Conservation (phyloP, 2,113 vertebrate species). For the Lagopus leucura region DNA sequence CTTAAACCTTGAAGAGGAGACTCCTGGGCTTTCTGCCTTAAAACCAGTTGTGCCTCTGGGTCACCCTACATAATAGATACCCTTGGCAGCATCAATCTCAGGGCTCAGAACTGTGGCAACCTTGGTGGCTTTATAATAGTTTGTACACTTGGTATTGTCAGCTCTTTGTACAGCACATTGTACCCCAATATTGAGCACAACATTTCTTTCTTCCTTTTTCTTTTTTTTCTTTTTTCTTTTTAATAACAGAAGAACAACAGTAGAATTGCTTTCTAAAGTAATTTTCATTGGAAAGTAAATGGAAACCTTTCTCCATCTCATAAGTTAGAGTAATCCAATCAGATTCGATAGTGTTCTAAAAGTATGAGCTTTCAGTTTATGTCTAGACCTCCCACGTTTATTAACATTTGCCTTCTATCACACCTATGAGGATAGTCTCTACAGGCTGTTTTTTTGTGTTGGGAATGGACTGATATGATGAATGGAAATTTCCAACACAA, state of each 20-base stretch:
- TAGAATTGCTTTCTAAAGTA: background rate
- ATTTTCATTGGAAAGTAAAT: background rate
- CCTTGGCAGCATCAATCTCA: background rate
- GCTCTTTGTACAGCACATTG: background rate
- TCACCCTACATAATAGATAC: accelerated
- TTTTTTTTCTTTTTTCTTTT: background rate
- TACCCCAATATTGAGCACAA: background rate
- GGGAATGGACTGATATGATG: background rate
- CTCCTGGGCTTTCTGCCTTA: background rate
- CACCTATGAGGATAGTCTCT: background rate
- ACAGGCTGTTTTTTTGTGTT: background rate
- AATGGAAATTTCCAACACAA: background rate
- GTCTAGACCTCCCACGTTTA: constrained; percentile 16
- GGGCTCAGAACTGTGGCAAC: background rate
- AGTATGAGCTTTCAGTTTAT: background rate
- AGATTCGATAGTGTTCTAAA: background rate
- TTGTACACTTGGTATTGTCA: background rate
- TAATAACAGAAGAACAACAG: background rate
- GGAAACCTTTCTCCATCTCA: background rate
- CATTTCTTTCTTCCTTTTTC: background rate
- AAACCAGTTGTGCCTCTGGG: background rate
- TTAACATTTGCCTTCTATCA: constrained; percentile 37
- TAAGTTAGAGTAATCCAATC: background rate
- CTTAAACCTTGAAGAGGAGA: background rate
- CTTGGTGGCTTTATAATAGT: accelerated